These are phyloP conservation scores for Tipula vernalis DNA, from an alignment of 2,888 invertebrate species.

Conservation along the genomic window DNA sequence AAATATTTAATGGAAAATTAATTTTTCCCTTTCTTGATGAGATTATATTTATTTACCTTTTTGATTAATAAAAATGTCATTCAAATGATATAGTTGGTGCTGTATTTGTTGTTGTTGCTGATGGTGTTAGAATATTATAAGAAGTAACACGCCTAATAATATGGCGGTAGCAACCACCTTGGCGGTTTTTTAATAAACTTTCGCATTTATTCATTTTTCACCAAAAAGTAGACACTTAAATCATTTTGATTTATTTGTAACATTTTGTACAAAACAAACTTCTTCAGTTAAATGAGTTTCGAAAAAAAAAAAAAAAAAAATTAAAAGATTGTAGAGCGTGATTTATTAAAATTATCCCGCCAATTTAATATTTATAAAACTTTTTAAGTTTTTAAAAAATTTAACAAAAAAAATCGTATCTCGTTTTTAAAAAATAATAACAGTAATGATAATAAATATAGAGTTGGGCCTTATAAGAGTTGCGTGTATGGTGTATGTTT, in stretches of 20 bases:
- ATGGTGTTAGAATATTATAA: not conserved
- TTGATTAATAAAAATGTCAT: conserved; percentile 9
- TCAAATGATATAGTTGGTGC: not conserved
- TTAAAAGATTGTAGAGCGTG: not conserved
- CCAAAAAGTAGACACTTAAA: not conserved
- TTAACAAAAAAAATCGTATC: not conserved
- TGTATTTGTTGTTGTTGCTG: not conserved
- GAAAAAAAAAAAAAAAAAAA: not conserved
- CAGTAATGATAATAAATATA: not conserved
- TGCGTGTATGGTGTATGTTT: not conserved
- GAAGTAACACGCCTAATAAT: not conserved
- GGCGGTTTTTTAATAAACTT: not conserved
- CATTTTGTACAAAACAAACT: not conserved
- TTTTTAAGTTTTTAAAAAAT: conserved; percentile 4
- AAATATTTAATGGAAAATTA: not conserved
- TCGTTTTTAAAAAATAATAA: not conserved
- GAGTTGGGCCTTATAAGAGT: not conserved
- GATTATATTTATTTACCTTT: not conserved
- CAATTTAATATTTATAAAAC: not conserved
- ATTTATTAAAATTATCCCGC: not conserved
- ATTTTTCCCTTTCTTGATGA: not conserved
- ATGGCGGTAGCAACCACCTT: not conserved
- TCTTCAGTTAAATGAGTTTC: not conserved
- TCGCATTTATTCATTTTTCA: conserved; percentile 7
- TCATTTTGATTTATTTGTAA: not conserved